phyloP scores from a whole-genome alignment of 2,113 vertebrate genomes.

The Epinephelus lanceolatus region DNA sequence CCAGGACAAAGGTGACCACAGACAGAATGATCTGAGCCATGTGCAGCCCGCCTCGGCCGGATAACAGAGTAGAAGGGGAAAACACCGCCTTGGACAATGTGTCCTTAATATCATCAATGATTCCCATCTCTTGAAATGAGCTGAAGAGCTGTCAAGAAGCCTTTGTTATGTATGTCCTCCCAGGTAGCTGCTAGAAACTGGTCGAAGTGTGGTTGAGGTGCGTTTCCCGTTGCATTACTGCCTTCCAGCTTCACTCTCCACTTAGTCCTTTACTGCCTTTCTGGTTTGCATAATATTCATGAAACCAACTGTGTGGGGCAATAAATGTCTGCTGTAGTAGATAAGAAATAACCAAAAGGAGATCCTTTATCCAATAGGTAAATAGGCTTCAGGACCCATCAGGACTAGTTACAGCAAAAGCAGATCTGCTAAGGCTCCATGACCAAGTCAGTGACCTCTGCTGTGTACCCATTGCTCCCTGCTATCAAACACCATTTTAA shows the following conservation, averaged over 20 bases:
- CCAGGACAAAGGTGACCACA: slow-evolving; percentile 67
- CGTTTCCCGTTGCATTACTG: background rate
- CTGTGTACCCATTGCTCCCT: background rate
- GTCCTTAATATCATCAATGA: slow-evolving; percentile 48
- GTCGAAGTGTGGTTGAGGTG: background rate
- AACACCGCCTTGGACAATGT: slow-evolving; percentile 66
- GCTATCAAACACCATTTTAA: background rate
- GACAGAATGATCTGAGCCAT: slow-evolving; percentile 72
- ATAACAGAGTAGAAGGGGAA: slow-evolving; percentile 52
- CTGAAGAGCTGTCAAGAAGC: background rate
- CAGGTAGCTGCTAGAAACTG: background rate
- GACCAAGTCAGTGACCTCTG: background rate
- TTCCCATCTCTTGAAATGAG: slow-evolving; percentile 56
- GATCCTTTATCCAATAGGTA: background rate
- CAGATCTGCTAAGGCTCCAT: background rate
- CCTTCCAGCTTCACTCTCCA: slow-evolving; percentile 1
- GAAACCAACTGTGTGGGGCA: background rate
- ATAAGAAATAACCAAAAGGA: background rate
- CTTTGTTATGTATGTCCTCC: background rate
- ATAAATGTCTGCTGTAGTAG: slow-evolving; percentile 17
- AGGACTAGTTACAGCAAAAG: background rate
- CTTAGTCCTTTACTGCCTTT: background rate
- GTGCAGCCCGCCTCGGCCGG: slow-evolving; percentile 68
- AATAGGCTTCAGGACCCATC: too few relatives aligned
- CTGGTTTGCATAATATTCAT: slow-evolving; percentile 64